Conservation (phyloP, 2,888 invertebrate species). For the Eueremaeus valkanovi region DNA sequence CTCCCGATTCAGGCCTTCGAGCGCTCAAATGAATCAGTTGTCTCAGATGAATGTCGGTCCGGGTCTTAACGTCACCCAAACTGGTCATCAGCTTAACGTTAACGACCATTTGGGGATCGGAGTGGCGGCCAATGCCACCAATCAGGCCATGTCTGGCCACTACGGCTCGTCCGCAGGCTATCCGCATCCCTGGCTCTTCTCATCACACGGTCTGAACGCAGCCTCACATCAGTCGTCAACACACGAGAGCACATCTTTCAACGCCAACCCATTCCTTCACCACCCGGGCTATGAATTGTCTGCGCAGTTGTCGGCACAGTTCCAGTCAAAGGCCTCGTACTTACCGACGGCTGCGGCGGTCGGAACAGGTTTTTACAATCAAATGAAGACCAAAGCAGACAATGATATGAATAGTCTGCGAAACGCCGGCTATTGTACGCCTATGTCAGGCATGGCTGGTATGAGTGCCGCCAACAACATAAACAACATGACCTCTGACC, state of each 20-base stretch:
- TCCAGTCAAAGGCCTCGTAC: constrained; percentile 36
- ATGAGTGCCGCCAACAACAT: constrained; percentile 16
- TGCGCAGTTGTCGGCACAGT: constrained; percentile 28
- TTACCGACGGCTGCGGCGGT: constrained; percentile 36
- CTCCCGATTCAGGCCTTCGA: constrained; percentile 35
- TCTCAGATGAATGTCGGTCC: constrained; percentile 41
- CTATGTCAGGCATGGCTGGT: constrained; percentile 28
- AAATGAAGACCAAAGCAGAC: constrained; percentile 23
- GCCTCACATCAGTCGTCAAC: constrained; percentile 26
- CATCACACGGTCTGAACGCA: constrained; percentile 20
- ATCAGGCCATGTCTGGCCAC: constrained; percentile 31
- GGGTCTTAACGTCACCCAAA: constrained; percentile 28
- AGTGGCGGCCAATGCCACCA: constrained; percentile 23
- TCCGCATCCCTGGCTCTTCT: constrained; percentile 22
- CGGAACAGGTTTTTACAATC: constrained; percentile 30
- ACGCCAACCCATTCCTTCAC: constrained; percentile 31
- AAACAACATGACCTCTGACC: not conserved
- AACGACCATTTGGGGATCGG: constrained; percentile 21
- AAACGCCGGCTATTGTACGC: constrained; percentile 31
- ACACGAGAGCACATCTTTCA: constrained; percentile 34
- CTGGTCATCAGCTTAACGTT: constrained; percentile 32
- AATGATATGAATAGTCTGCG: constrained; percentile 37
- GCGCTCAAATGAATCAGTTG: constrained; percentile 40
- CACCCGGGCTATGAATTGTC: constrained; percentile 36
- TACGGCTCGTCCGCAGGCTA: constrained; percentile 29